Evolutionary conservation across 1,140 invertebrate genomes (phyloP), one percentile per base, ranked within the genome.

Genomic region (Anoplophora glabripennis): DNA sequence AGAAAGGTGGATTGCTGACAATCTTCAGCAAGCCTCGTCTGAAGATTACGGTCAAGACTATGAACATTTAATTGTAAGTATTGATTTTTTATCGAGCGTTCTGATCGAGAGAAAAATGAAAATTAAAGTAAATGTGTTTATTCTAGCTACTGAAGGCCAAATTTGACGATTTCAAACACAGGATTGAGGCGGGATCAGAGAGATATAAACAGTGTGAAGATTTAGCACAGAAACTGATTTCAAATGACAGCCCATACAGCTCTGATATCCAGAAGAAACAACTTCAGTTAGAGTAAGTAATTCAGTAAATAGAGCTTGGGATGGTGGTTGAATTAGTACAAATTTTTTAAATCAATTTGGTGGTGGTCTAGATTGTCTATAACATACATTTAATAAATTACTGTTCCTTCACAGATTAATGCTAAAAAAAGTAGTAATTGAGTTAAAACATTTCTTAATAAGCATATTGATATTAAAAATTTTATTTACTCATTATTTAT

Each of bases 21-120:
- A 98, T 74, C 86, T 94, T 75, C 87, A 90, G 64, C 86, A 87
- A 0, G 95, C 94, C 7, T 87, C 87, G 3, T 93, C 89, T 35
- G 95, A 99, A 72, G 96, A 99, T 75, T 98, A 95, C 76, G 96
- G 96, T 5, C 91, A 94, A 74, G 96, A 99, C 79, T 98, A 94
- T 74, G 96, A 99, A 75, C 96, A 99, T 79, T 76, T 98, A 21
- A 77, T 94, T 77, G 87, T 93, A 72, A 75, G 76, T 75, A 33
- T 14, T 10, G 15, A 38, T 37, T 42, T 15, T 7, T 9, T 52
- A 54, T 7, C 4, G 8, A 18, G 9, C 7, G 8, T 38, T n/a
- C n/a, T n/a, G n/a, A n/a, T n/a, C n/a, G n/a, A n/a, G n/a, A n/a
- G n/a, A n/a, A n/a, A n/a, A n/a, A n/a, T 35, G 3, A 12, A 7